Percentiles rank a stretch among this genome's conserved stretches.
These are phyloP conservation scores for Fopius arisanus DNA, from an alignment of 1,140 invertebrate genomes.

Conservation along the genomic window DNA sequence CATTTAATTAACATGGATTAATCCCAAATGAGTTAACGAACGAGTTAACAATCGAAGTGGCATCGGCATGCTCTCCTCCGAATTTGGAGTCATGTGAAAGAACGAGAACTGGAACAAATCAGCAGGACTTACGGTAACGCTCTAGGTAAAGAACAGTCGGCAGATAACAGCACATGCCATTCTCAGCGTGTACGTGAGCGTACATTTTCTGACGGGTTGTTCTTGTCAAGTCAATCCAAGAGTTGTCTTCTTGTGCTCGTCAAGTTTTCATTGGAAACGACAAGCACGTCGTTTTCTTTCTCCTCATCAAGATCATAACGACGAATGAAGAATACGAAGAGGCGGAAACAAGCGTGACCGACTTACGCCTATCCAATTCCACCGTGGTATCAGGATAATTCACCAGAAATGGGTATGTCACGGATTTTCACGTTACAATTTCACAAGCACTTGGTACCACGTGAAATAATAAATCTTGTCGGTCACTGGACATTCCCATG, in stretches of 20 bases:
- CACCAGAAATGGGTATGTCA: slow-evolving; percentile 30
- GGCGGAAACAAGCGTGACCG: slow-evolving; percentile 20
- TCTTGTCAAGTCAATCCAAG: slow-evolving; percentile 28
- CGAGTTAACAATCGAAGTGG: no score
- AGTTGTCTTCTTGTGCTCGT: neutral
- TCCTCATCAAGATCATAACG: neutral
- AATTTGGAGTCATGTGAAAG: neutral
- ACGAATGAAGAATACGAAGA: neutral
- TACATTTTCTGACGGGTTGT: slow-evolving; percentile 51
- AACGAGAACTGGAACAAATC: neutral
- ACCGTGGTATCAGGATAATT: slow-evolving; percentile 29
- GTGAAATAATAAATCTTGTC: neutral
- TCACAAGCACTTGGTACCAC: neutral
- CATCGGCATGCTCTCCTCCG: no score
- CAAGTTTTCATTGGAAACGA: slow-evolving; percentile 26
- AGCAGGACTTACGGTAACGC: slow-evolving; percentile 55
- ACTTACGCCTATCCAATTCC: slow-evolving; percentile 33
- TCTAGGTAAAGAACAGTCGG: slow-evolving; percentile 58
- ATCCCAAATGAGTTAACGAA: no score
- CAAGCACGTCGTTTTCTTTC: neutral
- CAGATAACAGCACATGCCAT: slow-evolving; percentile 62
- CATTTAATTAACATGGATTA: no score
- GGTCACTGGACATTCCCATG: neutral
- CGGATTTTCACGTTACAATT: slow-evolving; percentile 21
- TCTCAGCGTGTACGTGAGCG: slow-evolving; percentile 58